Conservation (phyloP, 2,797 vertebrate genomes). For the Alectoris magna region DNA sequence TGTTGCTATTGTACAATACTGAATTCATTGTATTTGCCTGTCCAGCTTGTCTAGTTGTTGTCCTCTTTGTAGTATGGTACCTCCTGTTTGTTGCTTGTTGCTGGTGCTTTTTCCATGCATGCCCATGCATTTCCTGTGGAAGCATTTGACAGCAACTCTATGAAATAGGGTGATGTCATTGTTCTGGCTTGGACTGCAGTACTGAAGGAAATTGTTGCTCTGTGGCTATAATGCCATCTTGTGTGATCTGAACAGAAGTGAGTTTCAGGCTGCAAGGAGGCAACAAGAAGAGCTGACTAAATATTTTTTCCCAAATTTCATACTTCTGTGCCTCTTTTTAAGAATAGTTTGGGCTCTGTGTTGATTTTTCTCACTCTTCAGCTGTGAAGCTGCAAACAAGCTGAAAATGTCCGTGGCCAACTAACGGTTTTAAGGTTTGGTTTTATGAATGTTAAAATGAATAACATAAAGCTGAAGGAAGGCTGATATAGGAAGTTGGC, state of each 20-base stretch:
- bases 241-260: neutral
- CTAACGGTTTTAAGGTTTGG: neutral
- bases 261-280: neutral
- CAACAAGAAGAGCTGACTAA: neutral
- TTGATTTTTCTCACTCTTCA: neutral
- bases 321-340: neutral
- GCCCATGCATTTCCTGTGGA: neutral
- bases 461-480: neutral
- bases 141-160: neutral
- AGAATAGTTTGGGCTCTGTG: neutral
- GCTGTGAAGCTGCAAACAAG: neutral
- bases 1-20: neutral
- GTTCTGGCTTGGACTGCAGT: neutral
- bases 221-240: accelerated
- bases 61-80: neutral
- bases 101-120: neutral
- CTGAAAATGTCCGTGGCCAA: neutral
- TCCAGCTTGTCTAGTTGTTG: constrained; percentile 36
- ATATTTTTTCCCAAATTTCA: neutral
- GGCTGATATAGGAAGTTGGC: neutral
- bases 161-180: neutral
- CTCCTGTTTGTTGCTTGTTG: neutral
- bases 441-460: neutral
- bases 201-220: neutral
- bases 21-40: neutral